phyloP scores from a whole-genome alignment of 2,888 invertebrate genomes.

The Nomada ferruginata region DNA sequence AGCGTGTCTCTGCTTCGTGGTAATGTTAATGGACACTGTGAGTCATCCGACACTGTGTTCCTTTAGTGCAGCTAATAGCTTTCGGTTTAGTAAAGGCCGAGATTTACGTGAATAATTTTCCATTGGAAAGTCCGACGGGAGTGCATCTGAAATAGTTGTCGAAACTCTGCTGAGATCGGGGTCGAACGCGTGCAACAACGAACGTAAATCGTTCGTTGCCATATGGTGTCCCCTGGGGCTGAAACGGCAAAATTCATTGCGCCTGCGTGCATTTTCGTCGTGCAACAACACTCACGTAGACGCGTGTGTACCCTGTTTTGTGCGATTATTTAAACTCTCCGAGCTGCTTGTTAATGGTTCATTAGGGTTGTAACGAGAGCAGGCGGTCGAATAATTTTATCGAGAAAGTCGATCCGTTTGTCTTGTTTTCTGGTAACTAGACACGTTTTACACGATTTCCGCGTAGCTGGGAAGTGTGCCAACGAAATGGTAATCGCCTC shows the following conservation, averaged over 20 bases:
- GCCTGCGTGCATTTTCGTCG: neutral
- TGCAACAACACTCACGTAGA: neutral
- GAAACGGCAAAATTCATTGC: conserved; percentile 45
- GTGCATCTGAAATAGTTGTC: neutral
- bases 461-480: conserved; percentile 9
- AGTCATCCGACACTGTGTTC: conserved; percentile 30
- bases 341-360: conserved; percentile 1
- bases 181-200: conserved; percentile 18
- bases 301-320: neutral
- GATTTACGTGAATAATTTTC: conserved; percentile 6
- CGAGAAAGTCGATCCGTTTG: neutral
- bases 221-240: conserved; percentile 33
- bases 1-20: conserved; percentile 50
- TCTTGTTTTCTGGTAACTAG: neutral
- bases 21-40: conserved; percentile 51
- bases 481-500: conserved; percentile 3
- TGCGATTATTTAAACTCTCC: conserved; percentile 4
- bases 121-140: neutral
- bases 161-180: neutral
- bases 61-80: neutral
- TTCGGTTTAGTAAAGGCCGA: neutral
- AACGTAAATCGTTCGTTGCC: conserved; percentile 35
- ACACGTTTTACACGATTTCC: neutral
- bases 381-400: conserved; percentile 11
- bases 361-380: neutral